Base-by-base conservation (phyloP, 1,140 invertebrate species). In the Drosophila novamexicana region DNA sequence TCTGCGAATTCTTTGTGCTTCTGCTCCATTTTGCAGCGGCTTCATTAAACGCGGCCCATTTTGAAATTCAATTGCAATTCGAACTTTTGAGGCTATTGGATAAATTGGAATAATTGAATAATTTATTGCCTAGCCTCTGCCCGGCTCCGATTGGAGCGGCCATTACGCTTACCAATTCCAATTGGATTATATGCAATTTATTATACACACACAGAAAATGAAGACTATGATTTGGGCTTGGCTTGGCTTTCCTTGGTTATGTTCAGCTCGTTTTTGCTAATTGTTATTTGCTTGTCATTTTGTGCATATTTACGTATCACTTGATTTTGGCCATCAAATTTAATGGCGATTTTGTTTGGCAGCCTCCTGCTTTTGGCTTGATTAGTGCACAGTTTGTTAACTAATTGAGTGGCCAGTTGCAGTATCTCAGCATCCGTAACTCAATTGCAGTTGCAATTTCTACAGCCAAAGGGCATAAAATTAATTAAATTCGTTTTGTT, bases 1-100 rank as follows among this genome's bases (percentile, higher is more conserved):
- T 54, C 29, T 32, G 42, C 29, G 39, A 52, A 52, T 34, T 37
- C 36, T 39, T 34, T 50, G 9, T 44, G 36, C 47, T 80, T 88
- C 76, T 77, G 83, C 69, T 79, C 63, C 81, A 79, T 86, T 84
- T 86, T 74, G 71, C 64, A 67, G 79, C 45, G 47, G 75, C 76
- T 89, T 89, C 80, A 89, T 89, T 89, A 89, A 89, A 75, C 72
- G 65, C 77, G 75, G 85, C 67, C 77, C 85, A 81, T 85, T 88
- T 88, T 80, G 66, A 84, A 89, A 89, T 89, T 89, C 84, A 89
- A 89, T 59, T 89, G 85, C 77, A 88, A 80, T 88, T 88, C 82
- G 83, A 83, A 74, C 77, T 77, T 77, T 80, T 73, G 65, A 56
- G 53, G 74, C 73, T 58, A 69, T 72, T 84, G 68, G 71, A 52